Conservation (phyloP, 37 sponge, comb jelly and placozoan genomes). For the Amphimedon queenslandica region DNA sequence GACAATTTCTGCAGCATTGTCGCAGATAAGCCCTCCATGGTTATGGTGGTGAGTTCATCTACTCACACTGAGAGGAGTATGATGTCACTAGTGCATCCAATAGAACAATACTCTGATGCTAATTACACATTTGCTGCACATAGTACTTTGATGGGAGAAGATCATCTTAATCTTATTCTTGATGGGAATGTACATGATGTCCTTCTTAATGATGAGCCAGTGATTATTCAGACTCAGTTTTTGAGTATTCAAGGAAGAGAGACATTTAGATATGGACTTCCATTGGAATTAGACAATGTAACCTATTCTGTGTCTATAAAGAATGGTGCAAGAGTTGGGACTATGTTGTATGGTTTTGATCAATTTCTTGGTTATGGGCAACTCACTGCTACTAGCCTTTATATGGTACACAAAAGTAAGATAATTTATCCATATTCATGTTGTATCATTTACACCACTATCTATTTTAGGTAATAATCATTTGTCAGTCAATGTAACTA, state of each 20-base stretch:
- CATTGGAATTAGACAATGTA: neutral
- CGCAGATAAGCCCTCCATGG: neutral
- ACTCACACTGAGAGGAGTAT: neutral
- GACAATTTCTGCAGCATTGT: neutral
- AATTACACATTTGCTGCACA: neutral
- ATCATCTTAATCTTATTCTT: neutral
- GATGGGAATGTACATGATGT: neutral
- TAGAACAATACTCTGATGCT: neutral
- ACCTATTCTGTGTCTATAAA: neutral
- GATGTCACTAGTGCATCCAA: neutral
- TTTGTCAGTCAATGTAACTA: no score
- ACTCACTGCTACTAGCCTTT: neutral
- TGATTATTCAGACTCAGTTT: neutral
- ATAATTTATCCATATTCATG: no score
- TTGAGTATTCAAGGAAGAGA: neutral
- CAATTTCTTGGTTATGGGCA: neutral
- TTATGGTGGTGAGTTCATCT: neutral
- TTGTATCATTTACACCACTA: no score
- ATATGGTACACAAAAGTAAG: neutral
- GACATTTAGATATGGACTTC: neutral
- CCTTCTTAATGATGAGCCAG: neutral
- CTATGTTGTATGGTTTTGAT: neutral
- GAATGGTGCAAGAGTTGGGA: neutral
- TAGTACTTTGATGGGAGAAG: neutral
- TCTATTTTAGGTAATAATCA: no score